Base-by-base conservation (phyloP, 2,797 vertebrate species). In the Microctenopoma stevenorrisi region DNA sequence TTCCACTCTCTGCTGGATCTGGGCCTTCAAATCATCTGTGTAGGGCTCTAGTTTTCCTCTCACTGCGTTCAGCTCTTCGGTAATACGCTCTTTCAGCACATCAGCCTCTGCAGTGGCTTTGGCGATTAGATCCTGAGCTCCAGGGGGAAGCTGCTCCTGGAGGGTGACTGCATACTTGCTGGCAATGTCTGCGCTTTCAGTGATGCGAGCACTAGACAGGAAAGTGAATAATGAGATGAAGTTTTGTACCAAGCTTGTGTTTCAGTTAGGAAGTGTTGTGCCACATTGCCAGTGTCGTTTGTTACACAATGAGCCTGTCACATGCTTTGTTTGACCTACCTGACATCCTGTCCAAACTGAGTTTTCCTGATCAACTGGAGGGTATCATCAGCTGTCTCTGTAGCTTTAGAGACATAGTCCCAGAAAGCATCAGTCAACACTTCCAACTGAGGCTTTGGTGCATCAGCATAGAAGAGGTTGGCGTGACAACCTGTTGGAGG, bases 351-450 rank as follows among this genome's bases (percentile, higher is more conserved):
- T 53, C 92, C 92, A 33, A 95, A 71, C 69, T 91, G 86, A 44
- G 93, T 89, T 46, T 90, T 83, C 74, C 59, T 92, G 84, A 95
- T 89, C 72, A 79, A 87, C 79, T 93, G 76, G 2, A 94, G 1
- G 0, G 92, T 93, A 15, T 94, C 92, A 28, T 94, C 91, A 28
- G 94, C 93, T 2, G 91, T 93, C 73, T 86, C 66, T 1, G 93
- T 94, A 47, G 91, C 87, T 55, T 93, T 92, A 47, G 73, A 69
- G 42, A 94, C 86, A 40, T 94, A 94, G 1, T 93, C 88, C 93
- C 92, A 95, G 87, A 95, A 94, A 15, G 91, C 89, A 85, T 94
- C 92, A 28, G 74, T 91, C 58, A 94, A 3, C 52, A 93, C 86
- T 25, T 95, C 94, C 81, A 94, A 76, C 82, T 91, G 90, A 22